Percentiles rank a stretch among this genome's conserved stretches.
Evolutionary conservation across 2,888 invertebrate species (phyloP).

Genomic region (Drepanosiphum platanoidis): DNA sequence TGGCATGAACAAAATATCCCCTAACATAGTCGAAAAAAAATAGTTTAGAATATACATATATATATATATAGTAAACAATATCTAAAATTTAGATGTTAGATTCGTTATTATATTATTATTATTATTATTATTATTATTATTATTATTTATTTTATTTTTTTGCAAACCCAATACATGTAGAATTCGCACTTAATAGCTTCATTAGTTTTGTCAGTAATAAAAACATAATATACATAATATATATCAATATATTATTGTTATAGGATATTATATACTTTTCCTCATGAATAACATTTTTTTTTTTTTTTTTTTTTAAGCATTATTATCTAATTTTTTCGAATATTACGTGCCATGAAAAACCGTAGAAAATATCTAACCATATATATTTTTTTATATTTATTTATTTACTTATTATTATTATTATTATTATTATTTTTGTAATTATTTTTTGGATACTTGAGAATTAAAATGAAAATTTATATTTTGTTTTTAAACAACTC

Average conservation of each 20-base stretch:
- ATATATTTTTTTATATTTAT: too few species aligned
- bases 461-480: constrained; percentile 48
- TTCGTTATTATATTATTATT: constrained; percentile 22
- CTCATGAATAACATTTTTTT: constrained; percentile 39
- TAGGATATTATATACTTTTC: constrained; percentile 50
- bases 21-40: constrained; percentile 50
- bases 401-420: constrained; percentile 24
- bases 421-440: constrained; percentile 35
- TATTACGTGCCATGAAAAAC: constrained; percentile 56
- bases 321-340: constrained; percentile 57
- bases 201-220: constrained; percentile 61
- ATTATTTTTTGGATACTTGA: constrained; percentile 40
- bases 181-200: constrained; percentile 61
- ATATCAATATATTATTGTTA: constrained; percentile 52
- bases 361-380: constrained; percentile 41
- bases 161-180: constrained; percentile 59
- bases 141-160: constrained; percentile 34
- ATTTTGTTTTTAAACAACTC: constrained; percentile 59
- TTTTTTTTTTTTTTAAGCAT: constrained; percentile 46
- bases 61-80: constrained; percentile 46
- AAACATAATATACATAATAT: constrained; percentile 55
- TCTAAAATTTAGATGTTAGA: constrained; percentile 55
- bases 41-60: constrained; percentile 55
- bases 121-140: constrained; percentile 23
- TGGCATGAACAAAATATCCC: constrained; percentile 60